Base-by-base conservation (phyloP, 37 sponge, comb jelly and placozoan species). In the Halisarca cf. caerulea region DNA sequence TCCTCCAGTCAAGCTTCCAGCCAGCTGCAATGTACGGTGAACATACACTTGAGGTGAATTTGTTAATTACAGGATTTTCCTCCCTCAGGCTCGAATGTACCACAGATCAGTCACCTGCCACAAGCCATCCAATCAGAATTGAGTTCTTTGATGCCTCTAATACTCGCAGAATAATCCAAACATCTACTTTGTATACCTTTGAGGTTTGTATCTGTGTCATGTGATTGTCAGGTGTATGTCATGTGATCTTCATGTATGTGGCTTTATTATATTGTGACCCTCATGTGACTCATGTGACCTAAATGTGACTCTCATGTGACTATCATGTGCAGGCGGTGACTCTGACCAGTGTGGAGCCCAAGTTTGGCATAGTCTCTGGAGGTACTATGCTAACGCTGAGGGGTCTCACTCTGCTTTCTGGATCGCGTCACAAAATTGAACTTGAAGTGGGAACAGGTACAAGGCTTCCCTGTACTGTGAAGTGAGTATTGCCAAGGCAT, bases 301-400 rank as follows among this genome's bases (percentile, higher is more conserved):
- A 6, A 14, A 11, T 47, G 51, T 47, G 51, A 47, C 51, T 47
- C 9, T 47, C 51, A 47, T 47, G 51, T 47, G 51, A 47, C 11
- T 14, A n/a, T n/a, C n/a, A n/a, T n/a, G 18, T 28, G 25, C 64
- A 62, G 64, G 44, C 2, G 2, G 38, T 74, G n/a, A 24, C 44
- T 2, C n/a, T 74, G 6, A 3, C 77, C 17, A 20, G 9, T 11
- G 77, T 74, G n/a, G 24, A 40, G 24, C 77, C 77, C 6, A 40
- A 0, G 21, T 8, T 21, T 74, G 77, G 77, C 15, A 74, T 74
- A 74, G 45, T 0, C 11, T 37, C 77, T 36, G 77, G 77, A 44
- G 77, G 77, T 17, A 74, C 77, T 2, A 44, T 74, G 2, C 45
- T 74, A 9, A 74, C 77, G 2, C 69, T 68, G 69, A 34, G 32